Conservation (phyloP, 2,888 invertebrate genomes). For the Encarsia formosa region DNA sequence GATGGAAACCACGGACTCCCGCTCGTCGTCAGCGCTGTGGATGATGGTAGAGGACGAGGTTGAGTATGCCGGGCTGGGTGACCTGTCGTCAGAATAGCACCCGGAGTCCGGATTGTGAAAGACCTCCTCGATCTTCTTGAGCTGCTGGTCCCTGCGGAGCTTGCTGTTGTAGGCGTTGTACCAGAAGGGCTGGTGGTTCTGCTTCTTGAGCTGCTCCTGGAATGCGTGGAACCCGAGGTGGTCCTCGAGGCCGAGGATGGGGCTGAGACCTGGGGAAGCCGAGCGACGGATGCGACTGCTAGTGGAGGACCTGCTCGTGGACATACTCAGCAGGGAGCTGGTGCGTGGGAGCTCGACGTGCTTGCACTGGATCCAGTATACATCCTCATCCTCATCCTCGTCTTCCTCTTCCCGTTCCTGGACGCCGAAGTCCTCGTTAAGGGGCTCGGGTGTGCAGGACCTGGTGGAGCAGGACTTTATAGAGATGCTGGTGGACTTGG, state of each 20-base stretch:
- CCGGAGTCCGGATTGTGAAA: too few relatives aligned
- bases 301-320: neutral
- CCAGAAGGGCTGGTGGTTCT: too few relatives aligned
- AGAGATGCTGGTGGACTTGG: conserved; percentile 1
- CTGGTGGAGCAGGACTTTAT: neutral
- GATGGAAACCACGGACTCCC: too few relatives aligned
- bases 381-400: conserved; percentile 27
- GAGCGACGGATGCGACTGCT: neutral
- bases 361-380: conserved; percentile 35
- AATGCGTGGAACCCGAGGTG: too few relatives aligned
- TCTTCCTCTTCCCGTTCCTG: conserved; percentile 23
- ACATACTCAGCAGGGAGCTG: conserved; percentile 33
- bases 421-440: conserved; percentile 2
- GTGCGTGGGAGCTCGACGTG: conserved; percentile 26
- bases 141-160: too few relatives aligned
- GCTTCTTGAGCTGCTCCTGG: neutral
- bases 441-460: neutral
- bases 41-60: too few relatives aligned
- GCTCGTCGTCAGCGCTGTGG: too few relatives aligned
- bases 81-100: too few relatives aligned
- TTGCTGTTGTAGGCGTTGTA: too few relatives aligned
- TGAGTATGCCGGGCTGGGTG: too few relatives aligned
- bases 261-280: neutral
- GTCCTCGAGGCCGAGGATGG: neutral
- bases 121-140: too few relatives aligned